Conservation (phyloP, 2,888 invertebrate genomes). For the Erebia palarica region DNA sequence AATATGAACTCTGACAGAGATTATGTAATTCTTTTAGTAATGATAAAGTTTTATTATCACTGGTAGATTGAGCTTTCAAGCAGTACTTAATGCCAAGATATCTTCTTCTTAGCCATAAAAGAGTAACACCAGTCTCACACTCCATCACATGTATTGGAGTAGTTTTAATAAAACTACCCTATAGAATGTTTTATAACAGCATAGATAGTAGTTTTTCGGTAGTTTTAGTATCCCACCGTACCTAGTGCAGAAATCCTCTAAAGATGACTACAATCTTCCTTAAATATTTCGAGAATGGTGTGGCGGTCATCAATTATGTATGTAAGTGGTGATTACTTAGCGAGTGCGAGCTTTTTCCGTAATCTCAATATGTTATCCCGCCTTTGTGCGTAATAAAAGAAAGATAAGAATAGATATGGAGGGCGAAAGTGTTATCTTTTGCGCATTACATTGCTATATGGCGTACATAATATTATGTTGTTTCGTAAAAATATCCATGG, state of each 20-base stretch:
- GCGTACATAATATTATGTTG: not conserved
- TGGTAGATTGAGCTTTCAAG: too few relatives aligned
- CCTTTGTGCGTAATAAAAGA: conserved; percentile 34
- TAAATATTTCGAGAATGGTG: conserved; percentile 23
- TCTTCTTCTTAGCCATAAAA: too few relatives aligned
- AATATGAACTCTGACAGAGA: too few relatives aligned
- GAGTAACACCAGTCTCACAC: too few relatives aligned
- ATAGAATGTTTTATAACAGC: too few relatives aligned
- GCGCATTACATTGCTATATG: conserved; percentile 27
- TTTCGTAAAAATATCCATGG: conserved; percentile 2
- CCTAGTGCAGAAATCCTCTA: not conserved
- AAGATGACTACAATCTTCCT: not conserved
- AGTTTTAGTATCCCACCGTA: too few relatives aligned
- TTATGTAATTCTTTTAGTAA: too few relatives aligned
- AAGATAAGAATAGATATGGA: conserved; percentile 34
- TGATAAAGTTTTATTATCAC: too few relatives aligned
- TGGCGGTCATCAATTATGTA: conserved; percentile 37
- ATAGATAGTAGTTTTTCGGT: too few relatives aligned
- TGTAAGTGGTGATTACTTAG: conserved; percentile 37
- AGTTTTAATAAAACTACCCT: too few relatives aligned
- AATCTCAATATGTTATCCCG: conserved; percentile 30
- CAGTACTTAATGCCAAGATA: too few relatives aligned
- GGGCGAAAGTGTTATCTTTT: conserved; percentile 34
- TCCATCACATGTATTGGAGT: too few relatives aligned
- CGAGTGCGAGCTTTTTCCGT: conserved; percentile 21